Evolutionary conservation across 2,113 vertebrate species (phyloP).

Genomic region (Amblyornis subalaris): DNA sequence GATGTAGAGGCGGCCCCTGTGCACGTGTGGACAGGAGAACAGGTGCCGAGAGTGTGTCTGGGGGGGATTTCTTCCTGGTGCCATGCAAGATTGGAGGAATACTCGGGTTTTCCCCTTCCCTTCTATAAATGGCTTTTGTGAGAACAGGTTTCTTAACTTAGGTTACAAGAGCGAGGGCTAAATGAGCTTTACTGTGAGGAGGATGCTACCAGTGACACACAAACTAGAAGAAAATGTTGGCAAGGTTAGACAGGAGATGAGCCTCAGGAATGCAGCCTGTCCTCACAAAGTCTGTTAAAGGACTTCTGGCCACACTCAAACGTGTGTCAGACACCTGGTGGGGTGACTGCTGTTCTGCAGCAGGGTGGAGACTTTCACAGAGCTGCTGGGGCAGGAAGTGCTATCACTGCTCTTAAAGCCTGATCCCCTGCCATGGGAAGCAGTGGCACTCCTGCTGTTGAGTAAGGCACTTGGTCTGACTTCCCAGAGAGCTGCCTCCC

Average conservation of each 20-base stretch:
- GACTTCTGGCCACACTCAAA: not conserved
- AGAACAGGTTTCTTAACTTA: conserved; percentile 16
- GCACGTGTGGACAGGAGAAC: not conserved
- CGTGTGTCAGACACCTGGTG: not conserved
- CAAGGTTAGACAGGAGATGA: not conserved
- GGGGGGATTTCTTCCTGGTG: not conserved
- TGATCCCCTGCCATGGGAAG: fast-evolving
- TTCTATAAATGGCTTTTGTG: not conserved
- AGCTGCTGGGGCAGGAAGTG: not conserved
- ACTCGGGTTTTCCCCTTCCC: not conserved
- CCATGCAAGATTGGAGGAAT: not conserved
- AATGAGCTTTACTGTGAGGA: not conserved
- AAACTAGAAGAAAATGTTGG: not conserved
- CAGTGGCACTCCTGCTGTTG: not conserved
- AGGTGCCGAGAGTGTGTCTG: not conserved
- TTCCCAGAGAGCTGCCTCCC: not conserved
- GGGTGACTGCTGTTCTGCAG: not conserved
- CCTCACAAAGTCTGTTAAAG: not conserved
- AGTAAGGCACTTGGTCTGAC: not conserved
- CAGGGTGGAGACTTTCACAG: not conserved
- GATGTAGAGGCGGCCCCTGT: not conserved
- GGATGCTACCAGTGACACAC: not conserved
- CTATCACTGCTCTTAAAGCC: not conserved
- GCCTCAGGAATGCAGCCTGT: not conserved
- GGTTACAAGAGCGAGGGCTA: not conserved